A percentile compares a stretch with the other conserved stretches of the same genome.
phyloP scores from a whole-genome alignment of 2,113 vertebrate species.

The Epinephelus cyanopodus region DNA sequence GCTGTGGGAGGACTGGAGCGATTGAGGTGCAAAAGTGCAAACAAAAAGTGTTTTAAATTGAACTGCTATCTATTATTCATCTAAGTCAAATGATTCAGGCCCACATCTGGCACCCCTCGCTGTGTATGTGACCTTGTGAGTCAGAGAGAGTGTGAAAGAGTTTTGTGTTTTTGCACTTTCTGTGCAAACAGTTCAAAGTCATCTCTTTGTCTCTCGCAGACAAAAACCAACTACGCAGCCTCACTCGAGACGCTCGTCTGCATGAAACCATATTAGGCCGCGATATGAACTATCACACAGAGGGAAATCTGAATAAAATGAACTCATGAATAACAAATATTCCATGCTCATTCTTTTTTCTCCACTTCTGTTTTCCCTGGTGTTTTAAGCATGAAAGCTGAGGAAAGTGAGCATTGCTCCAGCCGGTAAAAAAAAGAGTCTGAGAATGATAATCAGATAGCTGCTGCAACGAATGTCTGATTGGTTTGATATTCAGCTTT shows the following conservation, averaged over 20 bases:
- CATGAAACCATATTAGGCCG: slow-evolving; percentile 28
- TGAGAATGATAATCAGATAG: slow-evolving; percentile 63
- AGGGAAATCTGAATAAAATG: slow-evolving; percentile 57
- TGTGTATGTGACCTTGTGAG: slow-evolving; percentile 44
- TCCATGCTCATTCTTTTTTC: slow-evolving; percentile 27
- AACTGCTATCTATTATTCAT: slow-evolving; percentile 60
- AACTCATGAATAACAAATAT: slow-evolving; percentile 65
- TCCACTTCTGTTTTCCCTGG: slow-evolving; percentile 48
- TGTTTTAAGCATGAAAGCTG: slow-evolving; percentile 56
- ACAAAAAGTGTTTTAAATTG: slow-evolving; percentile 50
- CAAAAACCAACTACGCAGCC: slow-evolving; percentile 3
- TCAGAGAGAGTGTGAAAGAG: slow-evolving; percentile 8
- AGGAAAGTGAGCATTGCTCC: slow-evolving; percentile 31
- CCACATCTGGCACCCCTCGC: slow-evolving; percentile 29
- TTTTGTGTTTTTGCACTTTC: slow-evolving; percentile 24
- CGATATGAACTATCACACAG: slow-evolving; percentile 57
- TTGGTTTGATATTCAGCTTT: slow-evolving; percentile 75
- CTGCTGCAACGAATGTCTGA: slow-evolving; percentile 52
- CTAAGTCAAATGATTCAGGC: slow-evolving; percentile 51
- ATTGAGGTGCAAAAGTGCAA: slow-evolving; percentile 22
- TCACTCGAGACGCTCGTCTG: slow-evolving; percentile 29
- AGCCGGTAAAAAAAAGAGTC: slow-evolving; percentile 15
- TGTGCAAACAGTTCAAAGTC: slow-evolving; percentile 52
- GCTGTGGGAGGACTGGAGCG: slow-evolving; percentile 39
- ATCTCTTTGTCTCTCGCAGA: slow-evolving; percentile 4